Conservation (phyloP, 1,140 invertebrate species). For the Papilio aristodemus region DNA sequence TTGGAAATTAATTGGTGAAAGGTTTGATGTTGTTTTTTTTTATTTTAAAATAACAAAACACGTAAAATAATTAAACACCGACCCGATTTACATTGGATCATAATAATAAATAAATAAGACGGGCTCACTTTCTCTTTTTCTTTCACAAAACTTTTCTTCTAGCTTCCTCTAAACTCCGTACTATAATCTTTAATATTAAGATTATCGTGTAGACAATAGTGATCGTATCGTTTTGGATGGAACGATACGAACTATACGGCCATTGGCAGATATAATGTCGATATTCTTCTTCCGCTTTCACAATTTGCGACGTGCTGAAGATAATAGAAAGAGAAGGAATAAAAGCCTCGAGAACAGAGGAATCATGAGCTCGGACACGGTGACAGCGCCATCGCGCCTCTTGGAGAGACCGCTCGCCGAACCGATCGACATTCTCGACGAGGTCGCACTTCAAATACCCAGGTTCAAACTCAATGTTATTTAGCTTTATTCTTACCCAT, state of each 20-base stretch:
- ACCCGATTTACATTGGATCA: too few species aligned
- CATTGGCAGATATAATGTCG: constrained; percentile 85
- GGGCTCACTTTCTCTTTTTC: too few species aligned
- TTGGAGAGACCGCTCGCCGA: constrained; percentile 91
- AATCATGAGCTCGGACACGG: constrained; percentile 81
- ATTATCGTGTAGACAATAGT: neutral
- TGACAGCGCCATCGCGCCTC: constrained; percentile 86
- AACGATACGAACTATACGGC: neutral
- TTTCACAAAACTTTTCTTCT: neutral
- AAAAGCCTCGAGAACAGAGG: constrained; percentile 77
- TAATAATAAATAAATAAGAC: too few species aligned
- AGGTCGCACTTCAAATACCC: constrained; percentile 94
- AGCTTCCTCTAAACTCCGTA: neutral
- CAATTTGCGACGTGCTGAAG: constrained; percentile 91
- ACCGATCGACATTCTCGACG: constrained; percentile 93
- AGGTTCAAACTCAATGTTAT: constrained; percentile 82
- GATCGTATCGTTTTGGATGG: neutral
- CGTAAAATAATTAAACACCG: too few species aligned
- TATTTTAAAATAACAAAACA: too few species aligned
- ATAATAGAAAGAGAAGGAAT: constrained; percentile 81
- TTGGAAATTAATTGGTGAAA: too few species aligned
- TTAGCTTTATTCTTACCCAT: neutral
- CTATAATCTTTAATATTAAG: neutral
- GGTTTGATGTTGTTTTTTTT: too few species aligned
- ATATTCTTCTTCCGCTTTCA: constrained; percentile 96